Evolutionary conservation across 2,113 vertebrate species (phyloP), one percentile per base, ranked within the genome.

Genomic region (Xyrauchen texanus): DNA sequence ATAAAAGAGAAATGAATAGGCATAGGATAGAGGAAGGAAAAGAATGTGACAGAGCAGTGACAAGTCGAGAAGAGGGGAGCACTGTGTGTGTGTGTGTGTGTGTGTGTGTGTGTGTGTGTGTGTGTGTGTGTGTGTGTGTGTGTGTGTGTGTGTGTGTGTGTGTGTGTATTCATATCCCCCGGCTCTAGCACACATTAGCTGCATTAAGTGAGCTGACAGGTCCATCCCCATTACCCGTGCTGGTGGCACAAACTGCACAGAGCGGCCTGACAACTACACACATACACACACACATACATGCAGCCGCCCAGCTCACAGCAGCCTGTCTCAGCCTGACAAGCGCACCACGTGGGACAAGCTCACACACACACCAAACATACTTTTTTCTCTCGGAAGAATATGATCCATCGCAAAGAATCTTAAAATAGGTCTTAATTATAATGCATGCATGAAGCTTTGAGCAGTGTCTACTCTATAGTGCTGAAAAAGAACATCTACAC

Each of bases 141-240:
- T 86, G 88, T 63, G 45, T 84, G 82, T 86, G 81, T 51, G 82
- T 85, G 87, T 88, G 88, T 90, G 85, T 86, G 84, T 85, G 86
- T 88, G 90, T 88, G 88, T 86, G 88, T 88, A 79, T 77, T 90
- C n/a, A 82, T 92, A 90, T 93, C 91, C 90, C 91, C 89, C 87
- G 90, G 91, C 92, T 75, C 87, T 91, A 89, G 88, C 89, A 92
- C 92, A 93, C 92, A 93, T 93, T 93, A 93, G 90, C 91, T 93
- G 92, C 91, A 93, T 93, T 93, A 93, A 93, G 91, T 91, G 92
- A 92, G 90, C 87, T 91, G 93, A 93, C 93, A 93, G 93, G 90
- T 93, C 91, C 90, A 88, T 91, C 87, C 92, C 89, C 87, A 92
- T 92, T 92, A 92, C 90, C 91, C 90, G 85, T 83, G 85, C 90